Evolutionary conservation across 2,797 vertebrate genomes (phyloP).

Genomic region (Eidolon dupreanum): DNA sequence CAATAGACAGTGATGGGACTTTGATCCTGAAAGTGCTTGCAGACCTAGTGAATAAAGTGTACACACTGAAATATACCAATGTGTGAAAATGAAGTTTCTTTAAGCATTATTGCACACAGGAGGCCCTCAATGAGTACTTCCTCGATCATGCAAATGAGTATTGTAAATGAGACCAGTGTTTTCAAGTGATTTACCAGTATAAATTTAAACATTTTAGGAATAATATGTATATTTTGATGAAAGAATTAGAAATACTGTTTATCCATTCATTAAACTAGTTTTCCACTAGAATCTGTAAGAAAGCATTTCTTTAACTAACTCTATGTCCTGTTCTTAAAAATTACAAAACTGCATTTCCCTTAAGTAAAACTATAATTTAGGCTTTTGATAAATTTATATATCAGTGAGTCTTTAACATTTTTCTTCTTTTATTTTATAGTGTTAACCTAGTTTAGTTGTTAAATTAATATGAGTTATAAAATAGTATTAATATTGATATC

Average conservation of each 20-base stretch:
- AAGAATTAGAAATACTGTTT: background rate
- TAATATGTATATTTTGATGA: background rate
- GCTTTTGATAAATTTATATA: background rate
- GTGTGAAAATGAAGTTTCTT: background rate
- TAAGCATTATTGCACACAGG: background rate
- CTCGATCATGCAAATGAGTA: background rate
- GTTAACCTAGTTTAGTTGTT: background rate
- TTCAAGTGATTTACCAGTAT: background rate
- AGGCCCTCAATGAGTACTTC: background rate
- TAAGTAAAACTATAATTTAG: background rate
- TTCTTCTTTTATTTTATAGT: conserved; percentile 20
- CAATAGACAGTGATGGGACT: background rate
- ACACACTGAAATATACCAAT: background rate
- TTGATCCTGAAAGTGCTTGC: background rate
- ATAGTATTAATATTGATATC: background rate
- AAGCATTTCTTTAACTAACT: background rate
- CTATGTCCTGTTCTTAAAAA: background rate
- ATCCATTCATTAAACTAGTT: background rate
- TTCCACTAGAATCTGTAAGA: background rate
- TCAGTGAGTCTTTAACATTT: background rate
- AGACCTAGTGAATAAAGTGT: background rate
- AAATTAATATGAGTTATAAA: background rate
- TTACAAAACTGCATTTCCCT: background rate
- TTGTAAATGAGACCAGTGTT: background rate
- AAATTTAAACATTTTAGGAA: background rate